Conservation (phyloP, 2,797 vertebrate species). For the Rhabdophis nuchalis region DNA sequence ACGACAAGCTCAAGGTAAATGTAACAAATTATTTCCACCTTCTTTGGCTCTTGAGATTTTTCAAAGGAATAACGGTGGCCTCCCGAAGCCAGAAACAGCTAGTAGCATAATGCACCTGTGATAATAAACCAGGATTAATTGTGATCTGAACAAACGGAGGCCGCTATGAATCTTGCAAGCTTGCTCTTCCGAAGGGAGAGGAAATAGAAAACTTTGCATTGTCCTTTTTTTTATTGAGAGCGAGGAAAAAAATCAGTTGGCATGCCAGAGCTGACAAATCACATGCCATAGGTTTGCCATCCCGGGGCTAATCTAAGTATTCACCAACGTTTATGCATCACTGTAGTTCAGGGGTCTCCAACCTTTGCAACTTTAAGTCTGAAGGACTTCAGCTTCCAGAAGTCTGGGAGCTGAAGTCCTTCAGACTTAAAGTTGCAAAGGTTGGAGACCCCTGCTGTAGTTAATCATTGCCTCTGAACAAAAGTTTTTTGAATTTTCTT, state of each 20-base stretch:
- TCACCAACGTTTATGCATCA: background rate
- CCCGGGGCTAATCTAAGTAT: background rate
- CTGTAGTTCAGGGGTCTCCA: no score
- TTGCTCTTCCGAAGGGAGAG: background rate
- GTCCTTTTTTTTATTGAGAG: background rate
- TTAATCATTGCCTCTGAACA: background rate
- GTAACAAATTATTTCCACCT: background rate
- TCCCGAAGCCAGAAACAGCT: background rate
- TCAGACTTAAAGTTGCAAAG: no score
- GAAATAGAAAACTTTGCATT: background rate
- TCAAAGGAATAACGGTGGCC: background rate
- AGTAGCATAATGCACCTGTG: no score
- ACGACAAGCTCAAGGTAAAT: constrained; percentile 97
- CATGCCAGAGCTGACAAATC: no score
- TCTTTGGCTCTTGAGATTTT: background rate
- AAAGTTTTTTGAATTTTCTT: background rate
- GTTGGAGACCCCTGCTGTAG: no score
- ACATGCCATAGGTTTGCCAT: no score
- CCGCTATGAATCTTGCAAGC: background rate
- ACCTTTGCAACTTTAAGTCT: no score
- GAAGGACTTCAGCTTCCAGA: no score
- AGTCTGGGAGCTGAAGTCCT: no score
- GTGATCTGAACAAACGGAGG: background rate
- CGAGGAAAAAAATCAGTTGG: no score
- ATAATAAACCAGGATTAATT: background rate